Conservation (phyloP, 2,888 invertebrate genomes). For the Psylliodes chrysocephalus region DNA sequence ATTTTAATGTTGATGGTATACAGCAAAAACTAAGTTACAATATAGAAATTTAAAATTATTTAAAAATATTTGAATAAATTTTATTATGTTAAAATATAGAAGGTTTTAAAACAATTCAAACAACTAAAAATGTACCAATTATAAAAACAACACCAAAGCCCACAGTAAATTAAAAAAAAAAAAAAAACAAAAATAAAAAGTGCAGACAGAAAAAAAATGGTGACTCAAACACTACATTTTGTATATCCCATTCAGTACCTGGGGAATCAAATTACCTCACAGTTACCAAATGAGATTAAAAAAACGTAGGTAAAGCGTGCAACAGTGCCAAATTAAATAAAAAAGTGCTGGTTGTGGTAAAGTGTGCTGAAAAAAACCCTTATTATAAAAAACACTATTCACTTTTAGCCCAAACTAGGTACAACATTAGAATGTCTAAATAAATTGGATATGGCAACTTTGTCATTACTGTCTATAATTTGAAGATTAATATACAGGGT, state of each 20-base stretch:
- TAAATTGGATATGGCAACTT: no score
- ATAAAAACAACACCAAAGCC: constrained; percentile 23
- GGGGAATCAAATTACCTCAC: constrained; percentile 81
- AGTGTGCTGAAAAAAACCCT: constrained; percentile 31
- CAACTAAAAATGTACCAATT: no score
- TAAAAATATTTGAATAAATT: not conserved
- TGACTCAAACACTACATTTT: constrained; percentile 69
- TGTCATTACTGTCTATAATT: no score
- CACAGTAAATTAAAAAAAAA: constrained; percentile 28
- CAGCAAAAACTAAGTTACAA: no score
- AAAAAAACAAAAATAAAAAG: constrained; percentile 27
- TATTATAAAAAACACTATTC: constrained; percentile 13
- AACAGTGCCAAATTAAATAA: constrained; percentile 47
- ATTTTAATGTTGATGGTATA: no score
- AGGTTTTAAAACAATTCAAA: not conserved
- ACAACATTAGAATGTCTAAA: no score
- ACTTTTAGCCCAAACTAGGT: not conserved
- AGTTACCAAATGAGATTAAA: constrained; percentile 99
- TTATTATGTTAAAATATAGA: not conserved
- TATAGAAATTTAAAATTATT: no score
- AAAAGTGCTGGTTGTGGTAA: constrained; percentile 31
- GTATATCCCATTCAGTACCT: constrained; percentile 89
- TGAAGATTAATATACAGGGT: no score
- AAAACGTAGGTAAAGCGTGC: constrained; percentile 69
- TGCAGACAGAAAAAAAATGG: constrained; percentile 47